Evolutionary conservation across 2,113 vertebrate species (phyloP), one percentile per base, ranked within the genome.

Genomic region (Dasyornis broadbenti): DNA sequence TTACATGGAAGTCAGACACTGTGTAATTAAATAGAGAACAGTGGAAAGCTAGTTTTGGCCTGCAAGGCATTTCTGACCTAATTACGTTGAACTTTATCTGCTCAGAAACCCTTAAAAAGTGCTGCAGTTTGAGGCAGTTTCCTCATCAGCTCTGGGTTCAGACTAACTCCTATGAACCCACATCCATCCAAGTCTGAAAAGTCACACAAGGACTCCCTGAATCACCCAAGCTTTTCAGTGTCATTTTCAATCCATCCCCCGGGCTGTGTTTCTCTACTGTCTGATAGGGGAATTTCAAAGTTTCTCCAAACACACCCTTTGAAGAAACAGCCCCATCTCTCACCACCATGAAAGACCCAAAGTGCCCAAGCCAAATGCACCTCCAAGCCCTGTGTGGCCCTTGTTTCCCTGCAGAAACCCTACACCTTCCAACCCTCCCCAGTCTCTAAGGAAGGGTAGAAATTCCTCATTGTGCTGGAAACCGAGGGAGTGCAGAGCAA

Each of bases 61-160:
- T 95, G 90, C 35, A 59, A 95, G 97, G 96, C 95, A 96, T 93
- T 82, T 87, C 90, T 96, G 95, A 91, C 96, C 96, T 92, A 96
- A 97, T 95, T 97, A 96, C 1, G 13, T 60, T 95, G 85, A 96
- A 81, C 90, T 92, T 92, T 65, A 94, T 94, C 94, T 93, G 96
- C 85, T 94, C 93, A 96, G 86, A 96, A 96, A 90, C 90, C 94
- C 64, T 95, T 88, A 88, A 91, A 94, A 92, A 96, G 47, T 31
- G 71, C 82, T 91, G 68, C 76, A 57, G 63, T 86, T 91, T 80
- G 59, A 93, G 79, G 88, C 85, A 92, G 79, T 78, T 81, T 82
- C 82, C 94, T 59, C 66, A 85, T 53, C 85, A 89, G 60, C 47
- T 45, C 6, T 37, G 9, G 35, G 27, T 72, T 92, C 82, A 52